phyloP scores from a whole-genome alignment of 2,797 vertebrate genomes.

The Chiroxiphia lanceolata region DNA sequence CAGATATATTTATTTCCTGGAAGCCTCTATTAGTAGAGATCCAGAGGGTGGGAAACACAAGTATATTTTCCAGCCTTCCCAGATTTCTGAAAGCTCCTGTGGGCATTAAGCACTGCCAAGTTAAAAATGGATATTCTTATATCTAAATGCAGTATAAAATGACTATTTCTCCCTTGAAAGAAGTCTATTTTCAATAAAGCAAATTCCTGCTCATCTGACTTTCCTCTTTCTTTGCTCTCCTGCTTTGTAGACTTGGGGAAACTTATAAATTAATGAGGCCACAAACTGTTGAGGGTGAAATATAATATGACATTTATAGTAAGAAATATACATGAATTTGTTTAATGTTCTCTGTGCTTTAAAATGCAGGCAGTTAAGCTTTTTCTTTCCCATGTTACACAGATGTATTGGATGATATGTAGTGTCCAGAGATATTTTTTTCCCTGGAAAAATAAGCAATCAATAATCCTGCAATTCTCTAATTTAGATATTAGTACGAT shows the following conservation, averaged over 20 bases:
- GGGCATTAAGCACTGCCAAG: neutral
- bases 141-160: neutral
- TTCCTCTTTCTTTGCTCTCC: neutral
- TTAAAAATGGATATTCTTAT: neutral
- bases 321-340: neutral
- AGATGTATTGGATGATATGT: neutral
- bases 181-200: neutral
- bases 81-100: neutral
- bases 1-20: neutral
- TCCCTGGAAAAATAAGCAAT: neutral
- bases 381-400: neutral
- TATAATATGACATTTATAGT: neutral
- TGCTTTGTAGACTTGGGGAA: neutral
- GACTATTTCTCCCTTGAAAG: neutral
- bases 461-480: neutral
- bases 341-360: neutral
- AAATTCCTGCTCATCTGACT: neutral
- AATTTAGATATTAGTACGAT: neutral
- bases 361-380: neutral
- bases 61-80: neutral
- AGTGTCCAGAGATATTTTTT: neutral
- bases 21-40: neutral
- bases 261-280: neutral
- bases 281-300: neutral
- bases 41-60: neutral